Evolutionary conservation across 2,797 vertebrate genomes (phyloP), one percentile per base, ranked within the genome.

Genomic region (Etheostoma perlongum): DNA sequence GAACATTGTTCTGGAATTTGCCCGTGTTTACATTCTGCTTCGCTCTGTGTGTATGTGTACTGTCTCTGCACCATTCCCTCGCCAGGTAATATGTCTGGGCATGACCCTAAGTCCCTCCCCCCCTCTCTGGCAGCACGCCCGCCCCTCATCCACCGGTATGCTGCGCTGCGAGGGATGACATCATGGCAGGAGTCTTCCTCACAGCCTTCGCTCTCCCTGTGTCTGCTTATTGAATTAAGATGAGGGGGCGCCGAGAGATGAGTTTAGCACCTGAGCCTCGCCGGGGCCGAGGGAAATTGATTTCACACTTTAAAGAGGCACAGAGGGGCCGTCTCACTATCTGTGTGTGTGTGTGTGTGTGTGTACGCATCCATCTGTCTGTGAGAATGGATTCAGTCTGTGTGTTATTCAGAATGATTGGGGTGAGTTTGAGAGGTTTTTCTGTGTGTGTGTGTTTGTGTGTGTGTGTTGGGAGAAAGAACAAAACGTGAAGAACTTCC

Each of bases 201-300:
- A 10, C 47, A 13, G 78, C 44, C 59, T 47, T 76, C 48, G 10
- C 74, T 66, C 81, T 51, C 63, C 27, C 57, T 16, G 78, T 52
- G 91, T 93, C 93, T 94, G 93, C 91, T 94, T 90, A 93, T 90
- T 94, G 93, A 92, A 94, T 93, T 92, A 92, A 91, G 88, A 93
- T 92, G 91, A 92, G 84, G 84, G 89, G 92, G 90, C 85, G 91
- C 87, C 84, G 90, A 93, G 87, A 94, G 93, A 95, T 91, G 94
- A 92, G 91, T 94, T 93, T 94, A 94, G 88, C 94, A 93, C 93
- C 91, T 94, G 94, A 92, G 86, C 85, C 85, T 81, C 68, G 72
- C 68, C 71, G 75, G 88, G 80, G 81, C 85, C 58, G 55, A 60
- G 82, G 76, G 78, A 92, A 94, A 95, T 89, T 89, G 93, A 95